phyloP scores from a whole-genome alignment of 2,888 invertebrate species.

The Halictus quadricinctus region DNA sequence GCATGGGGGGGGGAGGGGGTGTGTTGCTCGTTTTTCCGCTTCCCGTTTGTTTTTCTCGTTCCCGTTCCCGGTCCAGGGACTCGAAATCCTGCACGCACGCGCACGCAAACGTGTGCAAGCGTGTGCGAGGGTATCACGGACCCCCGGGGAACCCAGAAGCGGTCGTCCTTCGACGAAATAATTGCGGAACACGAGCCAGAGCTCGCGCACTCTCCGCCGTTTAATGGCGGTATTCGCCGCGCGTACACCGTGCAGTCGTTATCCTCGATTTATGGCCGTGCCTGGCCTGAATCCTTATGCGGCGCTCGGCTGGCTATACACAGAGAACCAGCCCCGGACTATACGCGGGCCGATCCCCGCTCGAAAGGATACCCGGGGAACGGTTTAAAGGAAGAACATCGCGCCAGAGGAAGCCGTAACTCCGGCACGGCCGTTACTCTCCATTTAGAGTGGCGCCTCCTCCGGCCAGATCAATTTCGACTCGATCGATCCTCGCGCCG shows the following conservation, averaged over 20 bases:
- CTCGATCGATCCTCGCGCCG: constrained; percentile 19
- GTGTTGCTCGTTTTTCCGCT: neutral
- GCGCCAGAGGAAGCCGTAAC: constrained; percentile 51
- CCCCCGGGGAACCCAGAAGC: constrained; percentile 62
- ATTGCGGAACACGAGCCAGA: constrained; percentile 68
- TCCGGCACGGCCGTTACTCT: constrained; percentile 62
- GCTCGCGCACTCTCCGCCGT: constrained; percentile 65
- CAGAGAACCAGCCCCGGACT: neutral
- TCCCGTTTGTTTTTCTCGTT: neutral
- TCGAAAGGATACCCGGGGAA: constrained; percentile 46
- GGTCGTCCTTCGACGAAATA: constrained; percentile 70
- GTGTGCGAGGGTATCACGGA: constrained; percentile 14
- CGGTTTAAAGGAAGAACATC: constrained; percentile 41
- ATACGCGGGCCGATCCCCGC: constrained; percentile 28
- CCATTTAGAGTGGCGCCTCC: constrained; percentile 68
- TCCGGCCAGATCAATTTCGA: constrained; percentile 55
- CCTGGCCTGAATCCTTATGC: constrained; percentile 77
- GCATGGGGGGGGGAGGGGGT: neutral
- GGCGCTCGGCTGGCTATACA: constrained; percentile 55
- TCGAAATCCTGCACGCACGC: constrained; percentile 53
- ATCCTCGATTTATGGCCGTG: constrained; percentile 75
- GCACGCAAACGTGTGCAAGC: neutral
- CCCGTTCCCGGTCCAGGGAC: constrained; percentile 12
- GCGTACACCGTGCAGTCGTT: constrained; percentile 73
- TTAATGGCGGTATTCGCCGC: constrained; percentile 73